Base-by-base conservation (phyloP, 2,888 invertebrate species). In the Pseudococcus jackbeardsleyi region DNA sequence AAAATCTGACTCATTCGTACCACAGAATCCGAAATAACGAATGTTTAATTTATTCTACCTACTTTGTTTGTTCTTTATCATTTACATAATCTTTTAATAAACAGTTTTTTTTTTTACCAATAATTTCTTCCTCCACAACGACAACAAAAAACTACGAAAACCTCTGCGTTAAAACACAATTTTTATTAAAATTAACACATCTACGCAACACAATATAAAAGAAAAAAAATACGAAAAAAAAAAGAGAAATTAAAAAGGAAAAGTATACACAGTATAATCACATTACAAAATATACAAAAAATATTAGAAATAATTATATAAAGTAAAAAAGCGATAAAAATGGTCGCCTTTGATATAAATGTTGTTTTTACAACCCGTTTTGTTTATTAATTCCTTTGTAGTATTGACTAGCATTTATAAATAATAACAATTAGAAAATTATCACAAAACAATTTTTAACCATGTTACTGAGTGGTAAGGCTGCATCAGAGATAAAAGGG, bases 171-270 rank as follows among this genome's bases (percentile, higher is more conserved):
- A 82, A 82, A 82, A 82, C 79, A 82, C 79, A 46, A 11, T 82
- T 82, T 82, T 82, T 82, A 82, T 84, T 87, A 87, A 50, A 87
- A 50, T 87, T 68, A 87, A 87, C 87, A 87, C 77, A 87, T 72
- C 87, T 87, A 79, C 87, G 72, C 87, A 87, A 87, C 77, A 48
- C 87, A 77, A 87, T 87, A 87, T 77, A 87, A 87, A 87, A 87
- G 87, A 87, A 26, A 46, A 46, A 17, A 86, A 33, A 33, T 33
- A 33, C 26, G 26, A 33, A 68, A 42, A 42, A 46, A 77, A 39
- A 22, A 42, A 82, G 46, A 46, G 46, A 82, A 82, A 82, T 82
- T 82, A 82, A 82, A 86, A 77, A 33, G 22, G 15, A 86, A 86
- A 86, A 42, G 26, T 86, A 77, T 87, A 87, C 77, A 87, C 87